Evolutionary conservation across 2,797 vertebrate genomes (phyloP), one percentile per base, ranked within the genome.

Genomic region (Poeciliopsis turneri): DNA sequence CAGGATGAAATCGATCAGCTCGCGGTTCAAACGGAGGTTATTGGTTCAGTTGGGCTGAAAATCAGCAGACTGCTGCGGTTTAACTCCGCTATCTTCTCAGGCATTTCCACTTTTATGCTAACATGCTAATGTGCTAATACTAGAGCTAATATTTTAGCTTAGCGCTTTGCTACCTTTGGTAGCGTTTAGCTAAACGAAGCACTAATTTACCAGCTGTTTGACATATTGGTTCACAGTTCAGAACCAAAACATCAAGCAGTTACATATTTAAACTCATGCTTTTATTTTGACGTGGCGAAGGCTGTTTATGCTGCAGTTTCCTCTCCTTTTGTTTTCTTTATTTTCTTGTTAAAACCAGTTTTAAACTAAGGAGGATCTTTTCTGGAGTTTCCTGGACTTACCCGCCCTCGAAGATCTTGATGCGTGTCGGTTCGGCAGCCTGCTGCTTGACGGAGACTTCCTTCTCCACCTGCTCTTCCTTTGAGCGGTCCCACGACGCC

Each of bases 351-450:
- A 9, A 36, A 64, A 2, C 15, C 10, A 16, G 13, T 8, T 61
- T 33, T 61, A 30, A n/a, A 43, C 10, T 43, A 11, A 23, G 61
- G 59, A 16, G 18, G 36, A 43, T 25, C 46, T 41, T 41, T 1
- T 25, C 7, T 13, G 16, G 46, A 49, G 3, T 77, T 41, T 46
- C 18, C 46, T 43, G 45, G 43, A 91, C 93, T 0, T 96, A 99
- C 98, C 98, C 98, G 95, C 98, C 98, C 96, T 99, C 98, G 95
- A 99, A 99, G 95, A 99, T 99, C 97, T 98, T 99, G 94, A 99
- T 97, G 87, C 98, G 96, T 77, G 97, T 96, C 69, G 98, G 97
- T 93, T 99, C 98, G 68, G 90, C 84, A 92, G 96, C 92, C 83
- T 88, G 41, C 41, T 80, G 89, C 76, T 98, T 99, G 93, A 95